Evolutionary conservation across 2,113 vertebrate genomes (phyloP).

Genomic region (Pogonocichla stellata): DNA sequence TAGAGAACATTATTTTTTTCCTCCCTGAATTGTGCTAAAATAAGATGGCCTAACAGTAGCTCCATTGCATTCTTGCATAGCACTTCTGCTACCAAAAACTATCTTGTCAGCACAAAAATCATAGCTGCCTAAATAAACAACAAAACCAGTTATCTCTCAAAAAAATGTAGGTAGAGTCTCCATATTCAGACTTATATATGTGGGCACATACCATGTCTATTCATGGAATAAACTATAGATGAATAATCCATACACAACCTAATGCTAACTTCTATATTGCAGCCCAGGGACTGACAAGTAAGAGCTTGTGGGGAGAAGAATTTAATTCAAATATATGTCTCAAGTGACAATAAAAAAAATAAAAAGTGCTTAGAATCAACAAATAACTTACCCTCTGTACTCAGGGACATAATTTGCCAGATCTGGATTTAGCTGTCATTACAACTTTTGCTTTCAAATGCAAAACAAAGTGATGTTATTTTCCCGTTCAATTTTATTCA

Average conservation of each 20-base stretch:
- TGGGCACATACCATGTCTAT: neutral
- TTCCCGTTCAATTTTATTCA: constrained; percentile 37
- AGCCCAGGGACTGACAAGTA: neutral
- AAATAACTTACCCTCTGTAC: neutral
- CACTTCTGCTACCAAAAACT: neutral
- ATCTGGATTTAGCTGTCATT: constrained; percentile 33
- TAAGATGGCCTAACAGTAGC: neutral
- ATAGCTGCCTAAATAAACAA: neutral
- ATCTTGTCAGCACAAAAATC: neutral
- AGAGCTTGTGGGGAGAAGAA: neutral
- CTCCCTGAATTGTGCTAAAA: neutral
- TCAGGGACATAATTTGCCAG: neutral
- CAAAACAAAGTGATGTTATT: constrained; percentile 45
- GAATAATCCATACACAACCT: neutral
- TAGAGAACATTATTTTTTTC: neutral
- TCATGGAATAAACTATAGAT: neutral
- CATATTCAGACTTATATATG: neutral
- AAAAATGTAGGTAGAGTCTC: neutral
- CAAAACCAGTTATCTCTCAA: neutral
- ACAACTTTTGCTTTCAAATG: constrained; percentile 57
- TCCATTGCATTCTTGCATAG: neutral
- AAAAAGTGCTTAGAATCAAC: constrained; percentile 7
- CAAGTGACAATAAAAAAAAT: neutral
- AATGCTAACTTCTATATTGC: neutral
- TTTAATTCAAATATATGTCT: neutral